Base-by-base conservation (phyloP, 2,888 invertebrate genomes). In the Acanthopleura granulata region DNA sequence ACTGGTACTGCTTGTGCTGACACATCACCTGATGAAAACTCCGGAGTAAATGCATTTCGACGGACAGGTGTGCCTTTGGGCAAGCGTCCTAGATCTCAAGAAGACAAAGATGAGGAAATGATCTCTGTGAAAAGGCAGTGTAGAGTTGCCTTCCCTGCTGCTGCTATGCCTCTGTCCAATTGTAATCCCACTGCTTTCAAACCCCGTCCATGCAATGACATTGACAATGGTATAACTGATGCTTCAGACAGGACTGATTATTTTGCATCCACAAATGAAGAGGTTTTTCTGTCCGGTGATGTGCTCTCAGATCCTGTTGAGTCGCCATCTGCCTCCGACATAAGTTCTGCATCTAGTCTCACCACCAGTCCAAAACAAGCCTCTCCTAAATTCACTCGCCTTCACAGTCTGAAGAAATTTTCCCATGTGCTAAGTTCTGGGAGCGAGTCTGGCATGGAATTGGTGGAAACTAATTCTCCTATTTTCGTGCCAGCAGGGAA, bases 221-320 rank as follows among this genome's bases (percentile, higher is more conserved):
- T 40, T 40, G 40, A n/a, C n/a, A 51, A 51, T 18, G 18, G n/a
- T 4, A 18, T 22, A 57, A 57, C 18, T 18, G 57, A 57, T 57
- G 3, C n/a, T 57, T 18, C 18, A n/a, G 12, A n/a, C n/a, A 22
- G n/a, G 12, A 57, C 57, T 57, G 79, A 82, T 51, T 82, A 82
- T 72, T 82, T 83, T 61, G 82, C 85, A 15, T 72, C 79, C 4
- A 74, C 80, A 12, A 82, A 82, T 77, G 83, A 83, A 72, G 82
- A 83, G 49, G 81, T 83, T 29, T 85, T 84, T 72, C 62, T 82
- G 30, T 75, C 80, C 6, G 66, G 16, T 27, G 29, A 25, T 3
- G 25, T 6, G 18, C 3, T 27, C 4, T 27, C 66, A 16, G 22
- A 22, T 22, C 1, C 66, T 6, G 22, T 22, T 25, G 22, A 12